Percentiles rank a stretch among this genome's conserved stretches.
These are phyloP conservation scores for Zaprionus vittiger DNA, from an alignment of 1,140 invertebrate genomes.

Conservation along the genomic window DNA sequence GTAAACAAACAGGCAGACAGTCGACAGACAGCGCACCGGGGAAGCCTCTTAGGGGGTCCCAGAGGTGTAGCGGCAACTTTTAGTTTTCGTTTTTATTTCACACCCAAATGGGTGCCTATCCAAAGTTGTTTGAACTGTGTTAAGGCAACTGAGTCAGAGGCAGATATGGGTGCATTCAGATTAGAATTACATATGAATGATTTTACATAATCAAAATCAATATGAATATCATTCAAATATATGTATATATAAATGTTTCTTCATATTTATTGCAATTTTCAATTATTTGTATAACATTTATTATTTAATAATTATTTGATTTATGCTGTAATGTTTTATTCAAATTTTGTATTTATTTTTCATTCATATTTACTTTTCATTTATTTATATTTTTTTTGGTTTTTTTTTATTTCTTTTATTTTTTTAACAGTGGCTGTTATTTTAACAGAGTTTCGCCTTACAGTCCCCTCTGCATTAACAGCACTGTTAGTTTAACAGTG, in stretches of 20 bases:
- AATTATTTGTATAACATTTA: not conserved
- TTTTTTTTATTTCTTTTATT: no score
- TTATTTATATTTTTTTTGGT: no score
- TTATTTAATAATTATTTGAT: not conserved
- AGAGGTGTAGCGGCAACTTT: not conserved
- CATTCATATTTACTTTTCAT: no score
- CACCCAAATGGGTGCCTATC: conserved; percentile 8
- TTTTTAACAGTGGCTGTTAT: not conserved
- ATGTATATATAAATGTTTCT: not conserved
- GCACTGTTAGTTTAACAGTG: conserved; percentile 3
- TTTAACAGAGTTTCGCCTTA: no score
- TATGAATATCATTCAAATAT: not conserved
- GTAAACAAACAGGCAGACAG: conserved; percentile 40
- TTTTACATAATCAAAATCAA: not conserved
- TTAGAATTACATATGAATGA: not conserved
- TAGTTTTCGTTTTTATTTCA: conserved; percentile 15
- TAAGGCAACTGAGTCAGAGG: not conserved
- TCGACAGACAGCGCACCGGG: conserved; percentile 23
- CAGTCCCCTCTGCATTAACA: not conserved
- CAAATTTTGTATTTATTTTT: no score
- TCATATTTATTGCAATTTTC: not conserved
- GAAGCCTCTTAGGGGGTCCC: conserved; percentile 6
- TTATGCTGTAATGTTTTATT: no score
- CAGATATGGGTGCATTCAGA: not conserved
- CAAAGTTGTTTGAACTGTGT: not conserved